Conservation (phyloP, 2,113 vertebrate species). For the Oenanthe oenanthe region DNA sequence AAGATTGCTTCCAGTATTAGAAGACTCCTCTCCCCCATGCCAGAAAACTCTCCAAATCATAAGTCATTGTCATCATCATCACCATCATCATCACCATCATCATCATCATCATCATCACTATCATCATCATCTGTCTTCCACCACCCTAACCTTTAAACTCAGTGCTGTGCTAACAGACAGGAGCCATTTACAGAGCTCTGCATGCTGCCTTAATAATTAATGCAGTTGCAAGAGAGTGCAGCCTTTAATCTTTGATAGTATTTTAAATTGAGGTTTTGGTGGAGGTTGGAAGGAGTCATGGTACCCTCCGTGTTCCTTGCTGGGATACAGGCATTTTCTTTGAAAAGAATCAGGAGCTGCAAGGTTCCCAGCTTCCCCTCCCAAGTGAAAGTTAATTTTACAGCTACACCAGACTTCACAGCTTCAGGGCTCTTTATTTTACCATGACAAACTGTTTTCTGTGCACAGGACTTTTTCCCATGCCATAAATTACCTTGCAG, state of each 20-base stretch:
- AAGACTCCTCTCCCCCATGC: background rate
- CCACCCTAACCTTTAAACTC: background rate
- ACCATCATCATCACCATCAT: background rate
- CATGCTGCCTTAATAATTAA: conserved; percentile 52
- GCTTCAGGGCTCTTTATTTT: conserved; percentile 14
- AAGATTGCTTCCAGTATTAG: background rate
- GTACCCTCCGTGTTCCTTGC: background rate
- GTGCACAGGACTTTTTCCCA: background rate
- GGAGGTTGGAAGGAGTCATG: background rate
- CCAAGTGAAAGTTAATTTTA: background rate
- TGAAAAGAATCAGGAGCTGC: background rate
- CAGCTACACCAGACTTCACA: background rate
- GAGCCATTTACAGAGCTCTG: conserved; percentile 56
- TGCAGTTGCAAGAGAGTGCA: background rate
- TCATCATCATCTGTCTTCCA: background rate
- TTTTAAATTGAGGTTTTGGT: conserved; percentile 11
- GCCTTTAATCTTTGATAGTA: conserved; percentile 14
- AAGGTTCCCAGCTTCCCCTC: background rate
- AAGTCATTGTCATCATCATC: background rate
- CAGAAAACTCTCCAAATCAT: background rate
- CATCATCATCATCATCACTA: background rate
- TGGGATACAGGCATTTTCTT: background rate
- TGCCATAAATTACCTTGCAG: background rate
- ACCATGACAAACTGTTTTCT: background rate
- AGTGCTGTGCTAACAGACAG: background rate